Percentiles rank a stretch among this genome's conserved stretches.
Conservation (phyloP, 2,797 vertebrate genomes). For the Mus caroli region DNA sequence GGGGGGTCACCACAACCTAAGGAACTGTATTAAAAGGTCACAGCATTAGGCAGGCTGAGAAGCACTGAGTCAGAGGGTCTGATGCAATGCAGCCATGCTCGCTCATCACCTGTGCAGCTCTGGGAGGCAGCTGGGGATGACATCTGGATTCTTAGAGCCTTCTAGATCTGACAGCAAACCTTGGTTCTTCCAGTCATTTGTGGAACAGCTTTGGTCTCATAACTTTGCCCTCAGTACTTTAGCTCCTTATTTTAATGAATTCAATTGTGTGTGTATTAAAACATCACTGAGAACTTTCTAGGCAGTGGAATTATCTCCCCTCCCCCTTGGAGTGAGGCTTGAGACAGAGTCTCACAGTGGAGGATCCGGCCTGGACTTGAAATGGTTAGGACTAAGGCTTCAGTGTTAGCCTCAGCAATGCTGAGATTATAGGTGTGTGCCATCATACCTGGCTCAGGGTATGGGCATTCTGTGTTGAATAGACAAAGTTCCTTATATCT, state of each 20-base stretch:
- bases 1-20: background rate
- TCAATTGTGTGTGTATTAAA: background rate
- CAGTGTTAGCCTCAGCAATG: background rate
- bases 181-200: background rate
- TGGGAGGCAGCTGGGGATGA: background rate
- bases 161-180: background rate
- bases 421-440: background rate
- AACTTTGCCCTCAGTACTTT: background rate
- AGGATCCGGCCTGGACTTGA: background rate
- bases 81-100: background rate
- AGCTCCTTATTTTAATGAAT: conserved; percentile 27
- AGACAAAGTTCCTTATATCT: background rate
- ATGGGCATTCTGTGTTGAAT: background rate
- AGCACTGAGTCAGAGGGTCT: background rate
- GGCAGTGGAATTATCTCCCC: background rate
- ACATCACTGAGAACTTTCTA: background rate
- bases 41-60: background rate
- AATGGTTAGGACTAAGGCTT: too few relatives aligned
- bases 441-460: background rate
- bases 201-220: background rate
- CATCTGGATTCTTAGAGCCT: background rate
- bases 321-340: background rate
- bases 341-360: background rate
- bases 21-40: background rate
- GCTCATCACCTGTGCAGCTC: background rate